Conservation (phyloP, 1,140 invertebrate genomes). For the Ganaspis sp. region DNA sequence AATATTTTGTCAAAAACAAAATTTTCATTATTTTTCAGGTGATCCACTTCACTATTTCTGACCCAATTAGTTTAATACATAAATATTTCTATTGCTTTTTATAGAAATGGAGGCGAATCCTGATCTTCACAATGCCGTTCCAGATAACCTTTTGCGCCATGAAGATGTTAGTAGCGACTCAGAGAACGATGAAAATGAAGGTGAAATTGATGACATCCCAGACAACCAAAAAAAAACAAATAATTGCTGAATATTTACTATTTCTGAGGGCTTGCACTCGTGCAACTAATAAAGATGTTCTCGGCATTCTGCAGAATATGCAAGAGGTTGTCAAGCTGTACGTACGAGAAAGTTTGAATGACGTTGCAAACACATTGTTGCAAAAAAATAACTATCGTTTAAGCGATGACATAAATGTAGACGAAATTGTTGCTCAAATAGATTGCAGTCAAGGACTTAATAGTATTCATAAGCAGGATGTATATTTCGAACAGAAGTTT, state of each 20-base stretch:
- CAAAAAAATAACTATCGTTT: not conserved
- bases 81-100: too few species aligned
- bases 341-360: not conserved
- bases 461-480: not conserved
- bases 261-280: too few species aligned
- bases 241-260: not conserved
- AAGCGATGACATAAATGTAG: not conserved
- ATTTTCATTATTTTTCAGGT: too few species aligned
- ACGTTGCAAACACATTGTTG: not conserved
- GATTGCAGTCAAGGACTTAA: not conserved
- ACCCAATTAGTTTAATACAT: too few species aligned
- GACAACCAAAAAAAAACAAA: not conserved
- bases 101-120: too few species aligned
- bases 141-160: too few species aligned
- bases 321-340: not conserved
- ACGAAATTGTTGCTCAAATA: not conserved
- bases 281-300: not conserved
- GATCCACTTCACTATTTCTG: too few species aligned
- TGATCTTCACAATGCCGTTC: too few species aligned
- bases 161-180: too few species aligned
- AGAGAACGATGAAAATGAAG: not conserved
- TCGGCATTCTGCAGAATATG: not conserved
- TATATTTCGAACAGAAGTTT: not conserved
- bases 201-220: not conserved
- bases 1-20: too few species aligned